Evolutionary conservation across 37 sponge, comb jelly and placozoan species (phyloP).

Genomic region (Axinella damicornis): DNA sequence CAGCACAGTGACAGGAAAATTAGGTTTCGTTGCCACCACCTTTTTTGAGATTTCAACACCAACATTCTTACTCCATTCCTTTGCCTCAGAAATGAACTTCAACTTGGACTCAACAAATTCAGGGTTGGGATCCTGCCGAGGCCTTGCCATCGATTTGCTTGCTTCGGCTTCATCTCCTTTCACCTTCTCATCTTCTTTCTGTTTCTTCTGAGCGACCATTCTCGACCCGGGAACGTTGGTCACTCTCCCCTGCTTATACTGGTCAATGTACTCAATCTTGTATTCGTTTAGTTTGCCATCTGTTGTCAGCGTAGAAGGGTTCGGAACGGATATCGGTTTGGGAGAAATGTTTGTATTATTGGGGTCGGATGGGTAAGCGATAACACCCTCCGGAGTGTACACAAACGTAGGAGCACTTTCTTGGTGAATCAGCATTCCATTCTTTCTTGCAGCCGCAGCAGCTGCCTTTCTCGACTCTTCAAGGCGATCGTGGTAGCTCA

Average conservation of each 20-base stretch:
- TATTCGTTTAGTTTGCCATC: slow-evolving; percentile 29
- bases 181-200: neutral
- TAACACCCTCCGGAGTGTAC: slow-evolving; percentile 1
- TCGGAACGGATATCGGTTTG: slow-evolving; percentile 24
- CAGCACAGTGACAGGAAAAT: neutral
- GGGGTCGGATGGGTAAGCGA: neutral
- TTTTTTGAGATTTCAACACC: slow-evolving; percentile 10
- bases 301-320: slow-evolving; percentile 11
- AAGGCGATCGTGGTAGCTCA: slow-evolving; percentile 23
- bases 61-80: slow-evolving; percentile 59
- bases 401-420: slow-evolving; percentile 56
- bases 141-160: neutral
- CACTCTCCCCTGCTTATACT: neutral
- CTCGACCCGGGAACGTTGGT: neutral
- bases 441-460: slow-evolving; percentile 11
- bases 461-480: neutral
- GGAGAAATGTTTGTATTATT: neutral
- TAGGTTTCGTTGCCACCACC: neutral
- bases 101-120: slow-evolving; percentile 20
- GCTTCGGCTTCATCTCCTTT: neutral
- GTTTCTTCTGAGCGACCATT: neutral
- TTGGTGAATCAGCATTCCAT: slow-evolving; percentile 51
- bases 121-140: neutral
- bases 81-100: slow-evolving; percentile 66
- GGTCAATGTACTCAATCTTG: slow-evolving; percentile 61